Percentiles rank a stretch among this genome's conserved stretches.
Conservation (phyloP, 2,113 vertebrate genomes). For the Bostrychus sinensis region DNA sequence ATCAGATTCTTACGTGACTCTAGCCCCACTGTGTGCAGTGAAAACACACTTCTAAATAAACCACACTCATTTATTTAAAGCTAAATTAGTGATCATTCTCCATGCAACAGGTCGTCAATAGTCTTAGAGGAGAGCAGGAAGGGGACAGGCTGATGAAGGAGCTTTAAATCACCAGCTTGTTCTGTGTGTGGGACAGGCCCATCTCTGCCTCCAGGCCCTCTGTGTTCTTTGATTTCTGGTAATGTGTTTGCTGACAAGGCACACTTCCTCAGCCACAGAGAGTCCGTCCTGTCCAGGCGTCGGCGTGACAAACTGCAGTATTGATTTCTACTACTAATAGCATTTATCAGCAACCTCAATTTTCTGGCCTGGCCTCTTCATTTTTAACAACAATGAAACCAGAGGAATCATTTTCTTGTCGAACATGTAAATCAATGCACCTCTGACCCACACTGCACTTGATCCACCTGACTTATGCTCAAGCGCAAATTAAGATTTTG, state of each 20-base stretch:
- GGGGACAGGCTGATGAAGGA: constrained; percentile 87
- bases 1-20: too few species aligned
- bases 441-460: constrained; percentile 82
- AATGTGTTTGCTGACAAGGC: constrained; percentile 94
- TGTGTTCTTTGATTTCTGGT: constrained; percentile 94
- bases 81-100: constrained; percentile 85
- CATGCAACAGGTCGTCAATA: constrained; percentile 84
- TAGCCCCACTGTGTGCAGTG: constrained; percentile 55
- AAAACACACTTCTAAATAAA: constrained; percentile 83
- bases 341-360: constrained; percentile 89
- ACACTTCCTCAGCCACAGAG: constrained; percentile 80
- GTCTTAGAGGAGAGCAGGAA: constrained; percentile 79
- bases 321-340: constrained; percentile 89
- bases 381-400: constrained; percentile 91
- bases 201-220: constrained; percentile 74
- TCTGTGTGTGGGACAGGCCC: constrained; percentile 77
- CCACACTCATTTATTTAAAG: constrained; percentile 85
- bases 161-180: constrained; percentile 97
- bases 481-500: background rate
- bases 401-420: constrained; percentile 96
- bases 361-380: constrained; percentile 86
- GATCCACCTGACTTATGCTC: constrained; percentile 70
- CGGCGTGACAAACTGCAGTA: constrained; percentile 93
- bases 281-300: constrained; percentile 80
- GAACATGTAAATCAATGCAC: constrained; percentile 98